Percentiles rank a stretch among this genome's conserved stretches.
Conservation (phyloP, 2,113 vertebrate species). For the Nothocercus nigrocapillus region DNA sequence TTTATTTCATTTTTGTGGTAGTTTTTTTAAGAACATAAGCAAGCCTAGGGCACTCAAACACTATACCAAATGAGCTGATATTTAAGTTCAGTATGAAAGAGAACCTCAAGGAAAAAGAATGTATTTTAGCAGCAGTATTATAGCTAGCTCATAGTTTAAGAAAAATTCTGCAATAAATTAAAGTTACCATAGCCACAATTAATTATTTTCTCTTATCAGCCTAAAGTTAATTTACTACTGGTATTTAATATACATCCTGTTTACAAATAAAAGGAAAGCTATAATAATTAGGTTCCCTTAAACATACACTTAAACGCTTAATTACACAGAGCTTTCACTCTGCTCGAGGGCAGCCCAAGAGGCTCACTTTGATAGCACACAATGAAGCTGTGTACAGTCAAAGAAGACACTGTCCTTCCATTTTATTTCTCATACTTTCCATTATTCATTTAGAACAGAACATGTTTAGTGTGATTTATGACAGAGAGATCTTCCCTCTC, state of each 20-base stretch:
- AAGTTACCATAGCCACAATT: neutral
- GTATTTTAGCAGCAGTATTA: neutral
- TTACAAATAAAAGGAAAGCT: neutral
- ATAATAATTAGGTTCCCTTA: neutral
- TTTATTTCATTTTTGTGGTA: neutral
- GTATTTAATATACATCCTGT: neutral
- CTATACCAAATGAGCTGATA: neutral
- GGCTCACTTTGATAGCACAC: neutral
- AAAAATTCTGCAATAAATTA: neutral
- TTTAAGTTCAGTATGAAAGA: too few relatives aligned
- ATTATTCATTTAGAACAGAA: neutral
- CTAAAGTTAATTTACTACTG: neutral
- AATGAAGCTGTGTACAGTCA: neutral
- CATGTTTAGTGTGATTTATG: neutral
- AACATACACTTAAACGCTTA: neutral
- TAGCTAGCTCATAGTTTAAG: neutral
- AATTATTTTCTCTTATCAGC: neutral
- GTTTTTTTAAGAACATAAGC: neutral
- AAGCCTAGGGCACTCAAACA: neutral
- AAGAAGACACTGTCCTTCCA: neutral
- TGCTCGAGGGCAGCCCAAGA: neutral
- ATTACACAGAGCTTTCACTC: neutral
- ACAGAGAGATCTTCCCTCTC: neutral
- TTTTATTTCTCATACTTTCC: neutral
- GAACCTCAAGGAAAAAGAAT: neutral